Percentiles rank a stretch among this genome's conserved stretches.
These are phyloP conservation scores for Cygnus olor DNA, from an alignment of 2,797 vertebrate species.

Conservation along the genomic window DNA sequence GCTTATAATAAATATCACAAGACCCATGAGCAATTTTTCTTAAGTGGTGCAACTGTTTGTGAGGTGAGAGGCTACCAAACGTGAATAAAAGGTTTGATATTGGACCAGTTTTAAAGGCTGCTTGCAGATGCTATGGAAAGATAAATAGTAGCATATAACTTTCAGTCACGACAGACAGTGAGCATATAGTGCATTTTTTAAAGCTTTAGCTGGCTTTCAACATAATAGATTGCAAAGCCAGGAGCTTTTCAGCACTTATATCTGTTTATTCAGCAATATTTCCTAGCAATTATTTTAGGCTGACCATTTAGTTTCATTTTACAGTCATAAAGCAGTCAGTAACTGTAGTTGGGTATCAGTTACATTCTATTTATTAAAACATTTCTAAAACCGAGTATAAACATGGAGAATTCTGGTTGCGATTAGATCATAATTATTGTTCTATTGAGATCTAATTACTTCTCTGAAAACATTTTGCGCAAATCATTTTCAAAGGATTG, in stretches of 20 bases:
- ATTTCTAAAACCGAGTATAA: conserved; percentile 13
- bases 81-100: neutral
- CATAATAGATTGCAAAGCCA: conserved; percentile 39
- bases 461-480: conserved; percentile 14
- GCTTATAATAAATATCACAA: neutral
- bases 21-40: neutral
- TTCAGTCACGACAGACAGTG: neutral
- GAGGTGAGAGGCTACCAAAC: neutral
- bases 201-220: conserved; percentile 46
- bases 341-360: neutral
- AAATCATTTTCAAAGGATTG: neutral
- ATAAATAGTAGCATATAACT: neutral
- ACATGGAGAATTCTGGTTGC: neutral
- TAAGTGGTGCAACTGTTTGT: neutral
- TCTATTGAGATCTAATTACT: conserved; percentile 28
- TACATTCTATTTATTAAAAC: conserved; percentile 16
- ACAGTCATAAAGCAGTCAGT: conserved; percentile 37
- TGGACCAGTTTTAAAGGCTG: neutral
- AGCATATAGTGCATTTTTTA: conserved; percentile 12
- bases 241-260: conserved; percentile 30
- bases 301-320: conserved; percentile 55
- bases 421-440: conserved; percentile 38
- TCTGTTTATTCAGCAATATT: conserved; percentile 65
- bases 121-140: neutral
- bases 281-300: conserved; percentile 47